Evolutionary conservation across 2,113 vertebrate genomes (phyloP).

Genomic region (Macquaria australasica): DNA sequence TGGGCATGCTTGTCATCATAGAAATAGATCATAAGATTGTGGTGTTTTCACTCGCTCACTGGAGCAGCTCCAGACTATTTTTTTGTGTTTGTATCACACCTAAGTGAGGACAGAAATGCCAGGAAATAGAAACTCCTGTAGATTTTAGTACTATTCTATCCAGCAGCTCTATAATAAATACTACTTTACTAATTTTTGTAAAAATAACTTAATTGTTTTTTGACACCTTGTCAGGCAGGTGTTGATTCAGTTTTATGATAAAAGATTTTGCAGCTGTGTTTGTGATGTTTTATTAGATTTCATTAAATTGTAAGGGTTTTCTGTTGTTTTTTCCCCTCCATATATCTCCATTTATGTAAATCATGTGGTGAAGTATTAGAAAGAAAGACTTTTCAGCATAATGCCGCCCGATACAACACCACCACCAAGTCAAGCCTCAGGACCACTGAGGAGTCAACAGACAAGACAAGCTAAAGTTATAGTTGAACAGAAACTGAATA

Average conservation of each 20-base stretch:
- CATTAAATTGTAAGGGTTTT: background rate
- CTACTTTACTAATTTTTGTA: background rate
- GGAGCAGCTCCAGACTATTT: background rate
- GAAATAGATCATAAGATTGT: no score
- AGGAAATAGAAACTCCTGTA: background rate
- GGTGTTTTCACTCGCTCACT: no score
- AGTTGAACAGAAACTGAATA: no score
- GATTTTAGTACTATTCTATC: background rate
- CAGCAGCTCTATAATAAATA: background rate
- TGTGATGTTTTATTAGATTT: background rate
- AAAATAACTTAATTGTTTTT: background rate
- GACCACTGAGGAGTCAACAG: background rate
- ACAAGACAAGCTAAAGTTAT: no score
- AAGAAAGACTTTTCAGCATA: background rate
- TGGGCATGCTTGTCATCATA: no score
- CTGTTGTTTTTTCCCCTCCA: background rate
- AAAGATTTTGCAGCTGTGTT: background rate
- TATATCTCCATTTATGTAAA: background rate
- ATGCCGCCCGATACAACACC: background rate
- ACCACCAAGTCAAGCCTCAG: background rate
- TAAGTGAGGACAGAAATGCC: background rate
- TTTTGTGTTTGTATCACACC: conserved; percentile 29
- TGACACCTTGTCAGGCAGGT: background rate
- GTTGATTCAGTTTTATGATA: background rate
- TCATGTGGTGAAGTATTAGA: background rate